Evolutionary conservation across 2,888 invertebrate species (phyloP).

Genomic region (Argynnis bischoffii): DNA sequence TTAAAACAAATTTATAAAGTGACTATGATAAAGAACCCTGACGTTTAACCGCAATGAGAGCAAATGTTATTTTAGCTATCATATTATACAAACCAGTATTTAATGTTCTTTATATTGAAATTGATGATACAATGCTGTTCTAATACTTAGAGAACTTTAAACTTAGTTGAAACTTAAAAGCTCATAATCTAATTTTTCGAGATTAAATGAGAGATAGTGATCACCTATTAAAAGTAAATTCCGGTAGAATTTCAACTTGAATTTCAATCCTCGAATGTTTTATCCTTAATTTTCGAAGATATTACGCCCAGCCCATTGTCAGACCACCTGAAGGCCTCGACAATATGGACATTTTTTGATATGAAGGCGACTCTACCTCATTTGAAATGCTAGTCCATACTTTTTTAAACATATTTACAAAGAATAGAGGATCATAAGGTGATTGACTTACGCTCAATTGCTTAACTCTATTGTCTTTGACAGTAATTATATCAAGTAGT

Average conservation of each 20-base stretch:
- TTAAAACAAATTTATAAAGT: not conserved
- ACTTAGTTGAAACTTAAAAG: too few relatives aligned
- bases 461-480: conserved; percentile 36
- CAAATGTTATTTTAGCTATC: conserved; percentile 16
- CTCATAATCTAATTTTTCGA: too few relatives aligned
- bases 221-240: too few relatives aligned
- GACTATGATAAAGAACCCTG: not conserved
- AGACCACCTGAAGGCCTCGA: too few relatives aligned
- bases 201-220: too few relatives aligned
- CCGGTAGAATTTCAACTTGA: too few relatives aligned
- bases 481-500: conserved; percentile 35
- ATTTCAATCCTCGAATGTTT: too few relatives aligned
- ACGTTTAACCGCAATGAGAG: conserved; percentile 8
- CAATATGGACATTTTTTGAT: too few relatives aligned
- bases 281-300: too few relatives aligned
- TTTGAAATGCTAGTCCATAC: not conserved
- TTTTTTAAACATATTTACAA: not conserved
- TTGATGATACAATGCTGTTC: not conserved
- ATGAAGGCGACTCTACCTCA: too few relatives aligned
- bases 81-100: not conserved
- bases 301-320: too few relatives aligned
- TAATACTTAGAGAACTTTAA: not conserved
- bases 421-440: conserved; percentile 27
- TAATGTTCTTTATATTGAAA: conserved; percentile 1
- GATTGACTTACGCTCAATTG: conserved; percentile 26